Conservation (phyloP, 2,888 invertebrate genomes). For the Xanthostigma xanthostigma region DNA sequence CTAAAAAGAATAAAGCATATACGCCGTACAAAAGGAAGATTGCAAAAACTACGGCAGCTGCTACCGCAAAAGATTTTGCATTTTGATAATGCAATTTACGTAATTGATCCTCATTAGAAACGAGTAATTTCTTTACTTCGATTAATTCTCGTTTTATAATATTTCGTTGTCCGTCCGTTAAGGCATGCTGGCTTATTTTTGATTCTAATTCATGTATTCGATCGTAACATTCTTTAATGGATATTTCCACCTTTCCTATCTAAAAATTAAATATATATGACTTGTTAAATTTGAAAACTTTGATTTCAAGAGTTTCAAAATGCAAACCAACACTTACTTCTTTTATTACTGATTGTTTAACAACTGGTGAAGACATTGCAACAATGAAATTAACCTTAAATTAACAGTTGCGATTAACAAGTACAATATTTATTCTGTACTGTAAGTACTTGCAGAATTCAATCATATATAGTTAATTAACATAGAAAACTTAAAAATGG, state of each 20-base stretch:
- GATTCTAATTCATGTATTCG: slow-evolving; percentile 20
- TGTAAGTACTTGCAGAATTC: too few species aligned
- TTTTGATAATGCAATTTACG: slow-evolving; percentile 22
- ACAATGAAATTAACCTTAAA: too few species aligned
- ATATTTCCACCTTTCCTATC: slow-evolving; percentile 23
- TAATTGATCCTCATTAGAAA: slow-evolving; percentile 22
- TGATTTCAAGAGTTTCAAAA: too few species aligned
- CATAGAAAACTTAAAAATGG: too few species aligned
- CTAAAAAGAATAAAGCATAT: slow-evolving; percentile 18
- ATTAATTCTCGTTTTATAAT: slow-evolving; percentile 20
- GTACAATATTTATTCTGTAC: too few species aligned
- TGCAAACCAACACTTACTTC: slow-evolving; percentile 4
- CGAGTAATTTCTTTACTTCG: slow-evolving; percentile 23
- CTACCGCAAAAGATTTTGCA: slow-evolving; percentile 20
- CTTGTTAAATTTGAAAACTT: not conserved
- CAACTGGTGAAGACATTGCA: too few species aligned
- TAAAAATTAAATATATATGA: slow-evolving; percentile 13
- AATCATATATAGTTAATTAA: too few species aligned
- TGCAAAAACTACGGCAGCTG: slow-evolving; percentile 18
- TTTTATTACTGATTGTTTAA: slow-evolving; percentile 4
- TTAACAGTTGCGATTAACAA: too few species aligned
- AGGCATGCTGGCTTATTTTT: slow-evolving; percentile 16
- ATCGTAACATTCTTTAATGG: slow-evolving; percentile 20
- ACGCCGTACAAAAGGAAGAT: slow-evolving; percentile 22
- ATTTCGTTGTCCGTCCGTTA: slow-evolving; percentile 18